Percentiles rank a stretch among this genome's conserved stretches.
Conservation (phyloP, 1,140 invertebrate genomes). For the Heterodera schachtii region DNA sequence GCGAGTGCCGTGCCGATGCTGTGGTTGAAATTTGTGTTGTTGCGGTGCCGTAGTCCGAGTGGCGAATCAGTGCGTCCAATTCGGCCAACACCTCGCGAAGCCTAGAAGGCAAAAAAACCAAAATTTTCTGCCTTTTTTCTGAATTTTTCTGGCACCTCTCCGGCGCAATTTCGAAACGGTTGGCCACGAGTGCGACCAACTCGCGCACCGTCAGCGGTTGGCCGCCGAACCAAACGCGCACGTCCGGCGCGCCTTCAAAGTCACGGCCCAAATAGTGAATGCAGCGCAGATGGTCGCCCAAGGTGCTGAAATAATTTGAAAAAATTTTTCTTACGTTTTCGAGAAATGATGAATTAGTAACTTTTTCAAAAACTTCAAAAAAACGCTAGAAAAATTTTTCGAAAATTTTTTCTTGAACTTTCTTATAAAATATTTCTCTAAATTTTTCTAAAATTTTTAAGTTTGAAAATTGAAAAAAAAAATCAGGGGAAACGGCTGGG, state of each 20-base stretch:
- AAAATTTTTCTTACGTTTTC: too few species aligned
- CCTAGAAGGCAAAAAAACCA: too few species aligned
- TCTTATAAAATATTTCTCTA: too few species aligned
- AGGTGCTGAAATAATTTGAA: conserved; percentile 10
- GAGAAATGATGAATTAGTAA: too few species aligned
- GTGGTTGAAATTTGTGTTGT: not conserved
- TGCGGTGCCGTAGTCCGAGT: not conserved
- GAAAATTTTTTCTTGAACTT: too few species aligned
- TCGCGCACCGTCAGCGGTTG: conserved; percentile 14
- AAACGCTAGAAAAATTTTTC: too few species aligned
- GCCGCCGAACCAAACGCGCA: conserved; percentile 31
- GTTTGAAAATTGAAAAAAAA: too few species aligned
- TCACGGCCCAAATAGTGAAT: conserved; percentile 31
- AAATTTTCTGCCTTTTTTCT: too few species aligned
- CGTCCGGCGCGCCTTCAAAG: conserved; percentile 27
- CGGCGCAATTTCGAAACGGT: conserved; percentile 20
- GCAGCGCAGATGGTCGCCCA: conserved; percentile 30
- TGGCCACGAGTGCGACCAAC: conserved; percentile 21
- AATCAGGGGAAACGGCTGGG: too few species aligned
- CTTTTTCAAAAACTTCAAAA: too few species aligned
- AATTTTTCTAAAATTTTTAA: too few species aligned
- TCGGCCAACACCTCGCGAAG: conserved; percentile 1
- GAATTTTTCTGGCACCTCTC: not conserved
- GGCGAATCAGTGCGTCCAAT: not conserved
- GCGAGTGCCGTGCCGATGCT: too few species aligned